phyloP scores from a whole-genome alignment of 92 coral and sea anemone species.

The Nematostella vectensis region DNA sequence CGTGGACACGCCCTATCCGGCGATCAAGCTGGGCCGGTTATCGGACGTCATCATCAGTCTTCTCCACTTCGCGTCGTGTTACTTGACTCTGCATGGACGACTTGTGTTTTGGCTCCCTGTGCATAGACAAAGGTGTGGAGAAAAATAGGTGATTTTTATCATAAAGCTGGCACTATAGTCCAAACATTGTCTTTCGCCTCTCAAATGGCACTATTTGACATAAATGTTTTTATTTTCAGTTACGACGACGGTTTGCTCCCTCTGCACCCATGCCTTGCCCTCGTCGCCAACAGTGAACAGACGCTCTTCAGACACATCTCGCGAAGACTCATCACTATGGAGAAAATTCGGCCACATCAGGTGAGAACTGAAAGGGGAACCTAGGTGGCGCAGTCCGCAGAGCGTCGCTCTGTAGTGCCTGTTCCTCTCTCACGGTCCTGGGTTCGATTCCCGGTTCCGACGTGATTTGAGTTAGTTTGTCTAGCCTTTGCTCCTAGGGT shows the following conservation, averaged over 20 bases:
- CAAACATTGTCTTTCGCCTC: no score
- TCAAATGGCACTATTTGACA: no score
- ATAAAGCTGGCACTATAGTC: no score
- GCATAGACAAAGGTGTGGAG: conserved; percentile 66
- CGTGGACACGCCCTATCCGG: conserved; percentile 22
- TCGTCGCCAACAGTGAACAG: conserved; percentile 89
- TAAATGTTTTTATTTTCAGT: no score
- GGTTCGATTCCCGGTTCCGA: no score
- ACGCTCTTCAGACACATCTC: conserved; percentile 66
- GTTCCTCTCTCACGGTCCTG: no score
- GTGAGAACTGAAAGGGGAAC: conserved; percentile 20
- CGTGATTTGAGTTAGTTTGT: no score
- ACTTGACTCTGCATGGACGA: conserved; percentile 75
- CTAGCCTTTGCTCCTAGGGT: no score
- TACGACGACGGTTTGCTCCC: conserved; percentile 53
- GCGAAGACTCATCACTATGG: conserved; percentile 88
- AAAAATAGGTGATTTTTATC: no score
- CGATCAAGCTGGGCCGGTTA: conserved; percentile 66
- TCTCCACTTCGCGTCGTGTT: conserved; percentile 70
- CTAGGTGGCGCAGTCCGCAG: not conserved
- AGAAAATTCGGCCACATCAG: conserved; percentile 53
- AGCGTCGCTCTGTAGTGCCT: no score
- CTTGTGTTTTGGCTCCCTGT: conserved; percentile 93
- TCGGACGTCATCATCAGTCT: conserved; percentile 70
- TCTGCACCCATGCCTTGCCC: conserved; percentile 76